These are phyloP conservation scores for Ostrea edulis DNA, from an alignment of 1,140 invertebrate genomes.

Conservation along the genomic window DNA sequence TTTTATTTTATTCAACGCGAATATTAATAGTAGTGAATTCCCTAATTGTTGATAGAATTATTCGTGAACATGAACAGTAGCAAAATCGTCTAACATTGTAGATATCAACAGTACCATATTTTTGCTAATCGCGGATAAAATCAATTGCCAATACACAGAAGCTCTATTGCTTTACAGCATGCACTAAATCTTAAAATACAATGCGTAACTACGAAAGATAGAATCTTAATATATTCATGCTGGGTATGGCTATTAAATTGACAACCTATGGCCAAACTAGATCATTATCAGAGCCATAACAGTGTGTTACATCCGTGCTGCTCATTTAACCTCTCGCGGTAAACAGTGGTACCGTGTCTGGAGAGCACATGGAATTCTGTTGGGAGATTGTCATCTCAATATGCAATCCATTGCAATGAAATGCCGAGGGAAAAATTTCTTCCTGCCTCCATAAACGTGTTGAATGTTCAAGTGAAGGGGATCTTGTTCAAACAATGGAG, in stretches of 20 bases:
- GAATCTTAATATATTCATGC: neutral
- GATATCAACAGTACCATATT: too few species aligned
- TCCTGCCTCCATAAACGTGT: neutral
- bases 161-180: too few species aligned
- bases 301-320: neutral
- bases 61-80: too few species aligned
- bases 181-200: too few species aligned
- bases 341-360: neutral
- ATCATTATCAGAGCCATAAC: neutral
- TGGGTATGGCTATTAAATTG: neutral
- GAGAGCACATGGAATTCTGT: conserved; percentile 1
- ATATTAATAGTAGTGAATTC: too few species aligned
- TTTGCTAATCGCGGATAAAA: too few species aligned
- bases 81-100: too few species aligned
- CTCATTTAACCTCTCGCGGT: neutral
- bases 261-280: neutral
- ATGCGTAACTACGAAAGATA: too few species aligned
- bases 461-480: neutral
- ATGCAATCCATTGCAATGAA: conserved; percentile 15
- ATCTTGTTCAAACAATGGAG: neutral
- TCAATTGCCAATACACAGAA: too few species aligned
- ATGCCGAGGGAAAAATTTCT: neutral
- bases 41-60: too few species aligned
- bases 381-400: neutral
- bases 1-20: too few species aligned